A percentile compares a stretch with the other conserved stretches of the same genome.
phyloP scores from a whole-genome alignment of 2,888 invertebrate species.

The Drosophila kambysellisi region DNA sequence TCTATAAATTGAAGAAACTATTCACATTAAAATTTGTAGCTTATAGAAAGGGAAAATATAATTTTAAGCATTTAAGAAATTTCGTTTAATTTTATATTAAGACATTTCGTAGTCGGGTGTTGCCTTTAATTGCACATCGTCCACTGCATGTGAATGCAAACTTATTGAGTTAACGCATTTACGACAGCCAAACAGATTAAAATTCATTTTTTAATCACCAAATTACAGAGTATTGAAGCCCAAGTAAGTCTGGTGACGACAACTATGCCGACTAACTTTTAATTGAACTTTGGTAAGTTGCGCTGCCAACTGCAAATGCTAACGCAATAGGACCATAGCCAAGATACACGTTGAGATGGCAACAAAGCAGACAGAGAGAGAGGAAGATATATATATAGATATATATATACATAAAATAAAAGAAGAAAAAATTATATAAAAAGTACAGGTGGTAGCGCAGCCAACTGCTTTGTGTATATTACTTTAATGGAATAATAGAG shows the following conservation, averaged over 20 bases:
- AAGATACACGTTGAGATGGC: slow-evolving; percentile 8
- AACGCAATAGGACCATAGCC: slow-evolving; percentile 39
- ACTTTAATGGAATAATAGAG: slow-evolving; percentile 81
- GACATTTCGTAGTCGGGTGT: neutral
- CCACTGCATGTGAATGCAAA: neutral
- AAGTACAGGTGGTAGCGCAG: slow-evolving; percentile 22
- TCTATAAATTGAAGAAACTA: neutral
- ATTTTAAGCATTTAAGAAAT: neutral
- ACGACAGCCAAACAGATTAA: neutral
- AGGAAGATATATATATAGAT: neutral
- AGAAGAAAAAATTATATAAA: slow-evolving; percentile 50
- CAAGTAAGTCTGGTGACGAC: slow-evolving; percentile 9
- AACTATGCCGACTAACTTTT: slow-evolving; percentile 60
- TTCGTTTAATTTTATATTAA: neutral
- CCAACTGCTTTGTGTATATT: slow-evolving; percentile 40
- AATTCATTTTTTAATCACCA: slow-evolving; percentile 11
- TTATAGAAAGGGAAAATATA: neutral
- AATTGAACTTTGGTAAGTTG: slow-evolving; percentile 76
- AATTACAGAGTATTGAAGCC: slow-evolving; percentile 30
- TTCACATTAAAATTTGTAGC: neutral
- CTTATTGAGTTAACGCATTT: neutral
- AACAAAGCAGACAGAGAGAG: neutral
- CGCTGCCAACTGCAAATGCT: slow-evolving; percentile 38
- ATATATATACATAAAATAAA: slow-evolving; percentile 25
- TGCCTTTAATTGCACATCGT: neutral